Base-by-base conservation (phyloP, 2,113 vertebrate species). In the Chloebia gouldiae region DNA sequence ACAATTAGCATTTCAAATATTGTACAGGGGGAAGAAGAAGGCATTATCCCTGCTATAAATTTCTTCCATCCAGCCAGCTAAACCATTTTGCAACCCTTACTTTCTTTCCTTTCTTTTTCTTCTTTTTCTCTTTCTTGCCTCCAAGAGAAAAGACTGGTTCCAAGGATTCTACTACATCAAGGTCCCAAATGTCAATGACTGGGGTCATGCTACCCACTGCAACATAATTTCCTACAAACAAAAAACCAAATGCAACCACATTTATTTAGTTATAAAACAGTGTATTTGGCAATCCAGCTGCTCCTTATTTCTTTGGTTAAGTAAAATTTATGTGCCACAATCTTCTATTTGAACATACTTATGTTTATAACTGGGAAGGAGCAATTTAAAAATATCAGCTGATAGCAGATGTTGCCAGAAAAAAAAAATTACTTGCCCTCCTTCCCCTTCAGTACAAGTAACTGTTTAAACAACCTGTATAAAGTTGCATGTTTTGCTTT, bases 201-300 rank as follows among this genome's bases (percentile, higher is more conserved):
- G 99, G 98, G 30, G 98, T 99, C 99, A 99, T 99, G 96, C 98
- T 99, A 81, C 99, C 99, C 87, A 99, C 98, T 16, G 99, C 99
- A 60, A 98, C 98, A 6, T 99, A 99, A 97, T 99, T 99, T 47
- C 98, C 99, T 99, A 81, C 22, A 80, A 95, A 44, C 37, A 51
- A 72, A 93, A 79, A 68, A 6, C 19, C 44, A 95, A 79, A 91
- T 17, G 20, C 13, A 80, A 72, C 39, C 33, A 69, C 23, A 44
- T 31, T 80, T 59, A 70, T 57, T 80, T 13, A 44, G 27, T 28
- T 72, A 81, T 0, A 6, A 73, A 64, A 45, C 17, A 77, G 27
- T 1, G 0, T 27, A 81, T 33, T 37, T 65, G 16, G 53, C n/a
- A 86, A 92, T 56, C 13, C 83, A 93, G 35, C 9, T 68, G 30